phyloP scores from a whole-genome alignment of 2,113 vertebrate genomes.

The Ammodytes marinus region DNA sequence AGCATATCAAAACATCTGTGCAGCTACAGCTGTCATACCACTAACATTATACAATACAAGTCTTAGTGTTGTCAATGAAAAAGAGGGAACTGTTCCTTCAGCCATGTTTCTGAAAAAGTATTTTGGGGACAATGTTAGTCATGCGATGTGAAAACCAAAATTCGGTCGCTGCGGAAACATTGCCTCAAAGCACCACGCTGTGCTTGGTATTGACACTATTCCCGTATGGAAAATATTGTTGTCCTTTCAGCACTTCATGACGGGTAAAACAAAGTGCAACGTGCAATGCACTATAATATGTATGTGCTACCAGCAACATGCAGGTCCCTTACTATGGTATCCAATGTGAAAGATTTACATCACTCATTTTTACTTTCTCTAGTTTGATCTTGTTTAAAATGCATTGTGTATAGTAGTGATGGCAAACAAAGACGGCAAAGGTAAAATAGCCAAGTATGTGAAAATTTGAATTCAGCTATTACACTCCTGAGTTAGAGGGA shows the following conservation, averaged over 20 bases:
- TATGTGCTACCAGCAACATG: neutral
- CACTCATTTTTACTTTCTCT: neutral
- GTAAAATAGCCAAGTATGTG: neutral
- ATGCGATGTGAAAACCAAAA: neutral
- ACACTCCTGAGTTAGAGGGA: neutral
- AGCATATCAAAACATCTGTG: constrained; percentile 10
- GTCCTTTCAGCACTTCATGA: neutral
- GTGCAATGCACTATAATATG: neutral
- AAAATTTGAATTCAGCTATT: neutral
- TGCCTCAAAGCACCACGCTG: neutral
- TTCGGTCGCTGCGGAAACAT: neutral
- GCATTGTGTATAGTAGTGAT: neutral
- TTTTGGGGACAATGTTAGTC: neutral
- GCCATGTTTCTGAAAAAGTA: neutral
- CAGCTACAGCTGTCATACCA: constrained; percentile 5
- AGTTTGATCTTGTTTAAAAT: neutral
- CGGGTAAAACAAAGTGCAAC: neutral
- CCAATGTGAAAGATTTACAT: neutral
- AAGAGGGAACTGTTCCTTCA: neutral
- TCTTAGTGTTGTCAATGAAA: neutral
- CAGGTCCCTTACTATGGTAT: neutral
- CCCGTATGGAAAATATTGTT: neutral
- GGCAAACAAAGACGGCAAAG: neutral
- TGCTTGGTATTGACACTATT: neutral
- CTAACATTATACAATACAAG: neutral